Evolutionary conservation across 2,888 invertebrate genomes (phyloP).

Genomic region (Pinctada fucata): DNA sequence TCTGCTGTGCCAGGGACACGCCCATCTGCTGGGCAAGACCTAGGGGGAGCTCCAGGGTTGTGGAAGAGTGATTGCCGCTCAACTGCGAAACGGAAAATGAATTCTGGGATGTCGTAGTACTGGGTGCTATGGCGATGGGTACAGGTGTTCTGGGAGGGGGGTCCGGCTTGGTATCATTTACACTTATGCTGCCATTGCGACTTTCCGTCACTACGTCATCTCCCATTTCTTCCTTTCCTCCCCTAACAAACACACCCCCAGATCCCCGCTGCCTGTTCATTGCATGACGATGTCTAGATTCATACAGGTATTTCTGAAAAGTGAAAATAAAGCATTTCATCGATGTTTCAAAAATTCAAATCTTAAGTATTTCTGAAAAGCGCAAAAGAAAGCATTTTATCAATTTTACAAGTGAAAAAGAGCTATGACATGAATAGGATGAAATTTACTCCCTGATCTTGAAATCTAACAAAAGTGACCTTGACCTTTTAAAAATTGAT

Average conservation of each 20-base stretch:
- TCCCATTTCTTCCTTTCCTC: constrained; percentile 40
- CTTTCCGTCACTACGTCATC: constrained; percentile 18
- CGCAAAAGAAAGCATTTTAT: no score
- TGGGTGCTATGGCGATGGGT: constrained; percentile 39
- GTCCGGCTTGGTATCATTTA: constrained; percentile 10
- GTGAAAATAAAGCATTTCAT: background rate
- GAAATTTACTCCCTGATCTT: no score
- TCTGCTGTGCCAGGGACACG: constrained; percentile 7
- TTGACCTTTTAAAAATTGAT: no score
- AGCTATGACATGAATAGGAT: no score
- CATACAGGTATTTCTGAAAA: constrained; percentile 95
- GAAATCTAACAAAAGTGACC: no score
- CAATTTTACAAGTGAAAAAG: no score
- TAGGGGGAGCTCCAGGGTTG: background rate
- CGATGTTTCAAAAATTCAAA: background rate
- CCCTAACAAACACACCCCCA: constrained; percentile 89
- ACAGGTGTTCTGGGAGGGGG: constrained; percentile 22
- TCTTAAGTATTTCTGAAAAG: background rate
- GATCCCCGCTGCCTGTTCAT: constrained; percentile 97
- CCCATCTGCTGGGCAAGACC: constrained; percentile 13
- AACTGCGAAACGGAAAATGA: constrained; percentile 24
- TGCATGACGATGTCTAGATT: constrained; percentile 95
- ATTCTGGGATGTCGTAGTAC: constrained; percentile 19
- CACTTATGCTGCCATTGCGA: constrained; percentile 18
- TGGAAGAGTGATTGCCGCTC: background rate